Percentiles rank a stretch among this genome's conserved stretches.
Conservation (phyloP, 2,113 vertebrate genomes). For the Cochlearius cochlearius region DNA sequence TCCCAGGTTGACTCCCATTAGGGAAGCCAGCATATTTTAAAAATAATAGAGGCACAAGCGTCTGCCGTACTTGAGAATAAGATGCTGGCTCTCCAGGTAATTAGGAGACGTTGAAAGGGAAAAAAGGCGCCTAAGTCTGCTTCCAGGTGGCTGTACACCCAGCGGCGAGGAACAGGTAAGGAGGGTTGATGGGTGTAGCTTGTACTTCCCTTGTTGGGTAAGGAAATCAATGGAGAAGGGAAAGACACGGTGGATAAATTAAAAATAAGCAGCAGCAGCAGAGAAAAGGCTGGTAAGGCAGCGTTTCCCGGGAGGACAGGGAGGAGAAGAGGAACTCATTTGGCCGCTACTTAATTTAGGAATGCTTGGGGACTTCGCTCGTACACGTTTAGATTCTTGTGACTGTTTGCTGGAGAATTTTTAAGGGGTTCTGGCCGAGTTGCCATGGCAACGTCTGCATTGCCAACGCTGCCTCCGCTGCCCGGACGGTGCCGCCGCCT, state of each 20-base stretch:
- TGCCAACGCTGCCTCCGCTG: not conserved
- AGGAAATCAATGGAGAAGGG: not conserved
- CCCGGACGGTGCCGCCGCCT: not conserved
- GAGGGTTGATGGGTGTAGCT: fast-evolving
- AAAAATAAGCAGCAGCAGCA: not conserved
- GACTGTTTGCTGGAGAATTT: not conserved
- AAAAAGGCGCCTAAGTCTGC: not conserved
- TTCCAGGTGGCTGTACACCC: not conserved
- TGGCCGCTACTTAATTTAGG: not conserved
- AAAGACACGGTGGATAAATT: fast-evolving
- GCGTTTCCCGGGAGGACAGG: not conserved
- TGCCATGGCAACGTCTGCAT: not conserved
- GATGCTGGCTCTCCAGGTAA: not conserved
- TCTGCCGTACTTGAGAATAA: not conserved
- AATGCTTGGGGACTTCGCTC: not conserved
- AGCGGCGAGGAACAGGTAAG: not conserved
- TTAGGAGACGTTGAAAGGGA: not conserved
- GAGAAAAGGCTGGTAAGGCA: not conserved
- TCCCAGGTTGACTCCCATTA: fast-evolving
- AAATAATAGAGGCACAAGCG: not conserved
- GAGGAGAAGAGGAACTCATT: not conserved
- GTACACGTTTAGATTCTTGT: not conserved
- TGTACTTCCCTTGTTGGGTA: fast-evolving
- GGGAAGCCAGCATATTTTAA: too few species aligned
- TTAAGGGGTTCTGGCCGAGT: not conserved